Base-by-base conservation (phyloP, 1,140 invertebrate species). In the Musca vetustissima region DNA sequence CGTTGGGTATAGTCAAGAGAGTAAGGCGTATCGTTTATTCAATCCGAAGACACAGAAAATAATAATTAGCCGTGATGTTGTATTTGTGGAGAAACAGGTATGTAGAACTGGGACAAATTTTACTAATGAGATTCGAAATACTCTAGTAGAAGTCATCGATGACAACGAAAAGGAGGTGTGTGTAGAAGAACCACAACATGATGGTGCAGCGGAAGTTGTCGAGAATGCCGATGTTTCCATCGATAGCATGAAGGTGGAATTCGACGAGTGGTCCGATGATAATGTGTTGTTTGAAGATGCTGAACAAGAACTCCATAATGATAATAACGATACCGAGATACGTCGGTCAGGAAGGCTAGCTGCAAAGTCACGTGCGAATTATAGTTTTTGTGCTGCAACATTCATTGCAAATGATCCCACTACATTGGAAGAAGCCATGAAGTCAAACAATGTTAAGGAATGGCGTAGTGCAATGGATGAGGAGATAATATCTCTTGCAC, bases 11-110 rank as follows among this genome's bases (percentile, higher is more conserved):
- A 65, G 69, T 47, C 72, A 70, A 13, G 53, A 74, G 64, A 69
- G 69, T 13, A 79, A 81, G 59, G 77, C 70, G 9, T 78, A 76
- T 69, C 24, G 74, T 68, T 43, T 80, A 9, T 78, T 72, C 70
- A 73, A 79, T 53, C 69, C 70, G 28, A 69, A 69, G 22, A 72
- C 69, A 4, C 74, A 72, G 47, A 74, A 68, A 53, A 72, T 80
- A 21, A 71, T 74, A 4, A 72, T 74, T 17, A 76, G 72, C 43
- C 72, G 77, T 19, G 74, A 81, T 69, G 73, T 81, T 17, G 70
- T 72, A 24, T 74, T 80, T 25, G 28, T 78, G 25, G 76, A 69
- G 55, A 49, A 49, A 24, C 8, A 49, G 11, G 47, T 49, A 36
- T 25, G 47, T 65, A 36, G 28, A n/a, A 9, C 25, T 28, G 32